These are phyloP conservation scores for Xiphorhynchus elegans DNA, from an alignment of 2,113 vertebrate genomes.

Conservation along the genomic window DNA sequence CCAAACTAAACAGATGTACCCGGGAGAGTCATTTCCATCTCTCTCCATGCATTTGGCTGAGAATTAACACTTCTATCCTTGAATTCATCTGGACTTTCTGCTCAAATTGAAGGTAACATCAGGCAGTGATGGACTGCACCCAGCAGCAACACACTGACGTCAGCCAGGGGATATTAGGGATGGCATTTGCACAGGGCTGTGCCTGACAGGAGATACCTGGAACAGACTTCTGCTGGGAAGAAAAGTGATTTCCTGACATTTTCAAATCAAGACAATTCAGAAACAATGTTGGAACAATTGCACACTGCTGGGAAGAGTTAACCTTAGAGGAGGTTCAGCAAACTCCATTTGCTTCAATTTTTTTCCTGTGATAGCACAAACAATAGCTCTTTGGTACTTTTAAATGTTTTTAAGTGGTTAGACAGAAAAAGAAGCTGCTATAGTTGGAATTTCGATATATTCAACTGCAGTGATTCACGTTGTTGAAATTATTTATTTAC, in stretches of 20 bases:
- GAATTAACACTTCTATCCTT: not conserved
- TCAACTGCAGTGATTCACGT: not conserved
- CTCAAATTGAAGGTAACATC: not conserved
- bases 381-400: not conserved
- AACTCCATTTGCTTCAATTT: not conserved
- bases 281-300: not conserved
- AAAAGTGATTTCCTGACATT: not conserved
- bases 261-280: constrained; percentile 2
- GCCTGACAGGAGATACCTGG: not conserved
- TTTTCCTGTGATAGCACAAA: not conserved
- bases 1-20: not conserved
- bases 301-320: not conserved
- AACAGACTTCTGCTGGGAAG: not conserved
- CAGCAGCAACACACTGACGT: not conserved
- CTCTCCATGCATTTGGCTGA: not conserved
- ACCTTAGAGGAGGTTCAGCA: not conserved
- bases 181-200: not conserved
- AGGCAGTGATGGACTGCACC: not conserved
- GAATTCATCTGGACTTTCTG: not conserved
- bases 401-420: not conserved
- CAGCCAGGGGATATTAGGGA: not conserved
- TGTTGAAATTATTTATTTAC: constrained; percentile 3
- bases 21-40: not conserved
- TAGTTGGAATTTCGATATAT: not conserved
- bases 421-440: not conserved